A percentile compares a stretch with the other conserved stretches of the same genome.
These are phyloP conservation scores for Aporrectodea caliginosa DNA, from an alignment of 1,140 invertebrate genomes.

Conservation along the genomic window DNA sequence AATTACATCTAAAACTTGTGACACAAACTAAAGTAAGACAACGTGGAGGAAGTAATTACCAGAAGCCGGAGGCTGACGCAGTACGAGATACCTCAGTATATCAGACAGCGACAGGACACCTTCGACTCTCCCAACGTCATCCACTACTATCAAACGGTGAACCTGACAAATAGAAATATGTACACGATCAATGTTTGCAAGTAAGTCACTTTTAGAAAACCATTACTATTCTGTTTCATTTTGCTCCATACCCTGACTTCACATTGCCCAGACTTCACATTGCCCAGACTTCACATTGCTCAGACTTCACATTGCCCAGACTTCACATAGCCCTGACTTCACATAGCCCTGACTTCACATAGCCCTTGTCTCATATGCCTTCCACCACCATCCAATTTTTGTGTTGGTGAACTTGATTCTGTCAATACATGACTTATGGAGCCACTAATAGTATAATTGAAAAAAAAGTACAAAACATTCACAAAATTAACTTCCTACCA, in stretches of 20 bases:
- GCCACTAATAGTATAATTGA: no score
- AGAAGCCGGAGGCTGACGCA: background rate
- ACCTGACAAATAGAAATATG: background rate
- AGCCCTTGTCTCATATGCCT: no score
- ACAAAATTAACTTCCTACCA: no score
- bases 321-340: background rate
- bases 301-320: background rate
- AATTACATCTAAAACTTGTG: background rate
- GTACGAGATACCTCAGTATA: slow-evolving; percentile 6
- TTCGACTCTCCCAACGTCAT: background rate
- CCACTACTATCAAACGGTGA: slow-evolving; percentile 14
- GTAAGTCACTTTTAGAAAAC: background rate
- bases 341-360: background rate
- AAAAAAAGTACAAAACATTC: no score
- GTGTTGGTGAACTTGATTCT: no score
- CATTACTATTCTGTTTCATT: background rate
- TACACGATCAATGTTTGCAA: background rate
- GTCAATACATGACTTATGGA: no score
- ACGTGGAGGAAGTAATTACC: background rate
- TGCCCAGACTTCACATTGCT: background rate
- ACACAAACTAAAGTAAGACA: background rate
- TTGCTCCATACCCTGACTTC: background rate
- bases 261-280: background rate
- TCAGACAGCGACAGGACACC: slow-evolving; percentile 18
- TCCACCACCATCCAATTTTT: no score